Base-by-base conservation (phyloP, 2,888 invertebrate genomes). In the Dicyrtoma fusca region DNA sequence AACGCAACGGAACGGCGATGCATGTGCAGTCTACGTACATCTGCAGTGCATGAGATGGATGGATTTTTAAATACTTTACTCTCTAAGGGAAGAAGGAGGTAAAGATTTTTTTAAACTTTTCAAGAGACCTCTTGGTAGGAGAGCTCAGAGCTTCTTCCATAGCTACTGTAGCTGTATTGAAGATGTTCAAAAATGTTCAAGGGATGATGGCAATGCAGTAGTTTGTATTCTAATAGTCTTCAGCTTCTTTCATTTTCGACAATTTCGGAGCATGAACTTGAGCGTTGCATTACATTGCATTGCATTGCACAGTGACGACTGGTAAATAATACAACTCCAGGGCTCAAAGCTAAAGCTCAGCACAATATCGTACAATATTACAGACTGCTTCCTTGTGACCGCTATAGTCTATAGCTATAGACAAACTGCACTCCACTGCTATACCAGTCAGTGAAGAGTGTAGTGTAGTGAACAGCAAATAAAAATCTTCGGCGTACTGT, bases 181-280 rank as follows among this genome's bases (percentile, higher is more conserved):
- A 53, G 65, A 65, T 51, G n/a, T n/a, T n/a, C n/a, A 49, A 65
- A 65, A 65, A 34, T 65, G 34, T 65, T 65, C 51, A 65, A 51
- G 51, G 34, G 65, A 51, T 65, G 51, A 65, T 49, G 65, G 34
- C 21, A 13, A 55, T 21, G 23, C 51, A 17, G 26, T 19, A 34
- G 10, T 34, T 61, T 26, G 11, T 55, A 21, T 55, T n/a, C 34
- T 8, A 11, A 13, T 45, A 45, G 10, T 11, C 59, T 61, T 61
- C 61, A 61, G 26, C 62, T 62, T 44, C 8, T 51, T 21, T 51
- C 51, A 55, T 55, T 47, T 47, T 23, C 47, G 21, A 63, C 23
- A 63, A 47, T 63, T 63, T 45, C 25, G 17, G 63, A 63, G 63
- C 45, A 26, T 34, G 25, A 63, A 25, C 63, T 19, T 63, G 19